Evolutionary conservation across 2,113 vertebrate species (phyloP), one percentile per base, ranked within the genome.

Genomic region (Pollimyrus isidori): DNA sequence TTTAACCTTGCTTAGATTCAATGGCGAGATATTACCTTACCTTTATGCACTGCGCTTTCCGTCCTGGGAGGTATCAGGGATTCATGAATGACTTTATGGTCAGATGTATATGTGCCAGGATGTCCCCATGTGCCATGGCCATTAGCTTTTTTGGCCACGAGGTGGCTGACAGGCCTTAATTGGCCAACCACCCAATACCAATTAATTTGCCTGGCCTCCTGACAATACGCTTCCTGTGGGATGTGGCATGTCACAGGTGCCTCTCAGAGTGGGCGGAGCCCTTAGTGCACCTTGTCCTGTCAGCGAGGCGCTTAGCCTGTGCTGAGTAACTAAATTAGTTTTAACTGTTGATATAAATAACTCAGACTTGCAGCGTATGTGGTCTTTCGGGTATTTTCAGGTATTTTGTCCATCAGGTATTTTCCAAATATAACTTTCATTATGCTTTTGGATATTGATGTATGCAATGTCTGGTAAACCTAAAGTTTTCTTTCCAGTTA

Each of bases 1-100:
- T 93, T 93, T 93, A 92, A 94, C 91, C 91, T 93, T 87, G 76
- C 90, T 90, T 49, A 86, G 76, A 85, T 84, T 35, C 58, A 23
- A 86, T 73, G n/a, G 52, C 7, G 45, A 90, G 76, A 90, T 88
- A 65, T 85, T 30, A 19, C 73, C 23, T 21, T 73, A 30, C 17
- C 52, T 88, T 49, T 7, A 45, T 76, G 46, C 88, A 58, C 23
- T 48, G 58, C 56, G 9, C 76, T 6, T 84, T 49, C 30, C 35
- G 45, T 7, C 82, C 53, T 49, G 42, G 42, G 80, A 84, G 87
- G 42, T 88, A 86, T 50, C 82, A 65, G 87, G 13, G 80, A 35
- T 86, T 48, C 87, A 48, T 86, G 56, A 17, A 45, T 86, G 26
- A 46, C 5, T 53, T 65, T 84, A 45, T n/a, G 45, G 82, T 48